Base-by-base conservation (phyloP, 2,797 vertebrate genomes). In the Oreortyx pictus region DNA sequence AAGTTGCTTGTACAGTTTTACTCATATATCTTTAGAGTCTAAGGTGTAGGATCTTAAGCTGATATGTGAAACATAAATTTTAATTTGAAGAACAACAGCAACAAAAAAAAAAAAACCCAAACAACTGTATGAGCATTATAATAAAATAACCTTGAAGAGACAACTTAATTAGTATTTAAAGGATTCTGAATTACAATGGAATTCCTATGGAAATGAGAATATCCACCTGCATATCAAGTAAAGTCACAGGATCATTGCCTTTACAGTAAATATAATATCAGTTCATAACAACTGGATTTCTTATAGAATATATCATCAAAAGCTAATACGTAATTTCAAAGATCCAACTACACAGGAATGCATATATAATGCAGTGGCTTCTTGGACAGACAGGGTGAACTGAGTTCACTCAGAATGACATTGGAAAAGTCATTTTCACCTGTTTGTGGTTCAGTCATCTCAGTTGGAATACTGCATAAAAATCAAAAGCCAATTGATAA, bases 151-250 rank as follows among this genome's bases (percentile, higher is more conserved):
- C 95, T 96, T 97, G 96, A 96, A 94, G 81, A 95, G 91, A 92
- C 95, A 95, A 96, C 88, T 95, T 97, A 95, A 97, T 96, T 96
- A 97, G 94, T 97, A 96, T 96, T 97, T 96, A 96, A 96, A 76
- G 81, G 90, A 95, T 95, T 89, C 90, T 96, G 96, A 95, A 94
- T 96, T 95, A 94, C 93, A 96, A 74, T 94, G 87, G 93, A 96
- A 96, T 94, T 94, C 92, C 75, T 89, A 88, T 94, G 94, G 93
- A 97, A 97, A 94, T 91, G 46, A 82, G 90, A 91, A 87, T 78
- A 92, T 78, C 62, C 67, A 95, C 89, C 71, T 95, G 95, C 85
- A 96, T 95, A 96, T 88, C 87, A 95, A 94, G 86, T 93, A 90
- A 93, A 94, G 46, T 91, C 87, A 75, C 11, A 76, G 95, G 82